phyloP scores from a whole-genome alignment of 2,888 invertebrate genomes.

The Idaea dimidiata region DNA sequence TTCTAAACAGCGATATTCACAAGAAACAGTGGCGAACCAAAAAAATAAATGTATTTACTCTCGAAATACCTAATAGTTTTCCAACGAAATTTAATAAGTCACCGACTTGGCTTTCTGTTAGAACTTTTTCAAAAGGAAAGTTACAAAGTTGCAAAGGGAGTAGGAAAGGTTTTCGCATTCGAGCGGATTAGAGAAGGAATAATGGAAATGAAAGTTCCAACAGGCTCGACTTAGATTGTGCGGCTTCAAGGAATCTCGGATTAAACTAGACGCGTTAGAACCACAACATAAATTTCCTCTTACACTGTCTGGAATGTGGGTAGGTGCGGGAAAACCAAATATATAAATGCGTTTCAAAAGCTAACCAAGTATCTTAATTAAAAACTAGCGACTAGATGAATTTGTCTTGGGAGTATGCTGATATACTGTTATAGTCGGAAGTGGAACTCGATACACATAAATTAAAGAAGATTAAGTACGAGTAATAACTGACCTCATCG shows the following conservation, averaged over 20 bases:
- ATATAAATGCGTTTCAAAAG: background rate
- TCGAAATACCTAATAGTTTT: conserved; percentile 33
- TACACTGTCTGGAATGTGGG: conserved; percentile 44
- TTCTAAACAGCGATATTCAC: background rate
- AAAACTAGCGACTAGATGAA: background rate
- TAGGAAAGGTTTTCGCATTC: conserved; percentile 51
- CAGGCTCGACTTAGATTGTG: conserved; percentile 63
- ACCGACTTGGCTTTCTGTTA: conserved; percentile 44
- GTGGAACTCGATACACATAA: background rate
- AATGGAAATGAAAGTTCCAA: conserved; percentile 66
- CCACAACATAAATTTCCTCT: conserved; percentile 65
- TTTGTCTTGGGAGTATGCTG: background rate
- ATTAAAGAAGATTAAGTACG: background rate
- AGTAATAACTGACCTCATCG: background rate
- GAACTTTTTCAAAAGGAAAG: conserved; percentile 52
- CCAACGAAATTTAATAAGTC: conserved; percentile 40
- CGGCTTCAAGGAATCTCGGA: conserved; percentile 60
- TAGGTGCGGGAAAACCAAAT: conserved; percentile 4
- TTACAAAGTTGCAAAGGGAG: conserved; percentile 46
- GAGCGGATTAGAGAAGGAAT: conserved; percentile 58
- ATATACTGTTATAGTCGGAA: too few relatives aligned
- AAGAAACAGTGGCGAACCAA: background rate
- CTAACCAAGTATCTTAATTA: background rate
- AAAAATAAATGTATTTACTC: conserved; percentile 2
- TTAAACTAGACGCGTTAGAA: conserved; percentile 66